Percentiles rank a stretch among this genome's conserved stretches.
phyloP scores from a whole-genome alignment of 2,113 vertebrate genomes.

The Struthidea cinerea region DNA sequence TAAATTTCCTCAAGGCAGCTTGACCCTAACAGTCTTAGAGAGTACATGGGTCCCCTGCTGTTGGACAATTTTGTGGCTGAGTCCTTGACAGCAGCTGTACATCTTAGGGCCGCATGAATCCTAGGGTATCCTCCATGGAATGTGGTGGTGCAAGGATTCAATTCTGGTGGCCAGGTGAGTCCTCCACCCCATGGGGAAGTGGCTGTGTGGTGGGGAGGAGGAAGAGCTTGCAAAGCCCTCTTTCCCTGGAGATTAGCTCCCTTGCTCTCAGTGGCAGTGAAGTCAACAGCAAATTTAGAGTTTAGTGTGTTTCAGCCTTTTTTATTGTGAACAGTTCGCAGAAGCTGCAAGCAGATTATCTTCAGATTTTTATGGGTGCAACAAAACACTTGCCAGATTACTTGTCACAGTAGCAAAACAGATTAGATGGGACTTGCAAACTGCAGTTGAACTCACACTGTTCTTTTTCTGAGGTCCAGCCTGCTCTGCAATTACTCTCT shows the following conservation, averaged over 20 bases:
- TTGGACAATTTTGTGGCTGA: not conserved
- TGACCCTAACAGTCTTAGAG: not conserved
- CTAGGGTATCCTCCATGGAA: not conserved
- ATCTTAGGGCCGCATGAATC: not conserved
- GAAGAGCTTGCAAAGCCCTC: not conserved
- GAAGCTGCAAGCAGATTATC: not conserved
- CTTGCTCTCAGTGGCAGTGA: not conserved
- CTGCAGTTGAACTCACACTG: not conserved
- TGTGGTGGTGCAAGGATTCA: not conserved
- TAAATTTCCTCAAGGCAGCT: not conserved
- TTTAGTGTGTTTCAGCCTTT: not conserved
- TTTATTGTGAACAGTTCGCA: not conserved
- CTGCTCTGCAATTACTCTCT: not conserved
- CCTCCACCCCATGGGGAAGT: accelerated
- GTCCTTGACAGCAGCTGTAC: not conserved
- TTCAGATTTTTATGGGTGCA: not conserved
- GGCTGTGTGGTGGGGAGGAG: not conserved
- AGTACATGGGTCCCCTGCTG: not conserved
- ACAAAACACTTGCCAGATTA: not conserved
- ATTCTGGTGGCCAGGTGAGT: not conserved
- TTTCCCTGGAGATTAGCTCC: not conserved
- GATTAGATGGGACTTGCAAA: not conserved
- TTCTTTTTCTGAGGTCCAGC: not conserved
- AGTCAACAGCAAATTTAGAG: not conserved
- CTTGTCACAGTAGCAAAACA: not conserved